Evolutionary conservation across 2,113 vertebrate species (phyloP), one percentile per base, ranked within the genome.

Genomic region (Mustela nigripes): DNA sequence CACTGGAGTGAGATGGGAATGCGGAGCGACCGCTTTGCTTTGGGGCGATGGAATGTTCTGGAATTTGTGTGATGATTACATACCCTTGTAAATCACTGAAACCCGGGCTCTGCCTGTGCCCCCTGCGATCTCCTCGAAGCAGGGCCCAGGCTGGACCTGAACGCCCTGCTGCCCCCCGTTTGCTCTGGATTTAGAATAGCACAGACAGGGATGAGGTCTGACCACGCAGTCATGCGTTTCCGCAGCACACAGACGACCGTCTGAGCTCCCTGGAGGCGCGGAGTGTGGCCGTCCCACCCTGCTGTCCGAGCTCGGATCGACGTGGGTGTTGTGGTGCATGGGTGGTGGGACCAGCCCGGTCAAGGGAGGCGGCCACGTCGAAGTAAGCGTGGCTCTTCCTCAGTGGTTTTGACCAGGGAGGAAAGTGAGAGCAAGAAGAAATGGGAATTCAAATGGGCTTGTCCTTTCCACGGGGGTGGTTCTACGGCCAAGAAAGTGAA

Each of bases 141-240:
- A 58, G 5, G 28, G 28, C 50, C 50, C 9, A 26, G 78, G 63
- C 63, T 31, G 11, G 21, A 8, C 12, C 45, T 42, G 82, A 53
- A 48, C 1, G 0, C 18, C 39, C 14, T 24, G 73, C 69, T 12
- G 53, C 15, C 50, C 21, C 3, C 56, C 3, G 0, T 26, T 42
- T 14, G 60, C 60, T n/a, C 26, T 78, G 7, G 22, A 14, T 45
- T 42, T 42, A 42, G 82, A 33, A 14, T 5, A 16, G 16, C 24
- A 1, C 19, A 6, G 63, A 11, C 15, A 2, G 62, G 4, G 16
- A 33, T 39, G 22, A 63, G 56, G 14, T 14, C 11, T 26, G 7
- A 21, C 1, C 24, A 7, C 1, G 0, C 3, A 31, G 16, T 60
- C 26, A 19, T 24, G 71, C 21, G 6, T 78, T 26, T 78, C 56